phyloP scores from a whole-genome alignment of 2,888 invertebrate species.

The Stictocephala bisonia region DNA sequence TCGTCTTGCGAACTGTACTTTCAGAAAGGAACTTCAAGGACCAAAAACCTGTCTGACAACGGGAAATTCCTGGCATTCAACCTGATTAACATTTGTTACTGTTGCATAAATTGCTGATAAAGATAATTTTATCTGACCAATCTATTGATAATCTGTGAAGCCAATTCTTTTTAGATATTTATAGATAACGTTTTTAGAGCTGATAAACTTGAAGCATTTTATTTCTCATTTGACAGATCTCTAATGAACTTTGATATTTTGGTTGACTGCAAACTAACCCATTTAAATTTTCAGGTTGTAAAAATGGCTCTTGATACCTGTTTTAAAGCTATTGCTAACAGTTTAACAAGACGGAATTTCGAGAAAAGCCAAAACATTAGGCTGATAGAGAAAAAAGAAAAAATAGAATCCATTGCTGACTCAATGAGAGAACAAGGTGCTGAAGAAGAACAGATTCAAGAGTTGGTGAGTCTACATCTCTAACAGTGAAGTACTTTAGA shows the following conservation, averaged over 20 bases:
- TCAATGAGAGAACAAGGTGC: constrained; percentile 83
- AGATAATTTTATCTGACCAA: too few species aligned
- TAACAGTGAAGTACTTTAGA: constrained; percentile 7
- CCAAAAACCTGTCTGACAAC: too few species aligned
- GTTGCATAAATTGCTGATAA: too few species aligned
- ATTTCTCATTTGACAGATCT: background rate
- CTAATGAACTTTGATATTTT: too few species aligned
- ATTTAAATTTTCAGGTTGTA: constrained; percentile 68
- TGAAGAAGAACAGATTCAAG: constrained; percentile 80
- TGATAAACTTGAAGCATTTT: background rate
- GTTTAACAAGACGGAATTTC: constrained; percentile 73
- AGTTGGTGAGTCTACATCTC: constrained; percentile 70
- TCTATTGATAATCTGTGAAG: too few species aligned
- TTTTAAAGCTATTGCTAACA: constrained; percentile 78
- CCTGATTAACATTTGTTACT: too few species aligned
- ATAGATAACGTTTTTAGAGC: too few species aligned
- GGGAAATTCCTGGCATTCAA: too few species aligned
- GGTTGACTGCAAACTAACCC: too few species aligned
- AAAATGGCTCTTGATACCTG: constrained; percentile 77
- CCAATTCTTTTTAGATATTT: too few species aligned
- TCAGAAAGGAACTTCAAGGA: too few species aligned
- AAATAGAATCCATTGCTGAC: constrained; percentile 84
- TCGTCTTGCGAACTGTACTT: too few species aligned
- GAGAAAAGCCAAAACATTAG: constrained; percentile 78
- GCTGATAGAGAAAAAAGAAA: constrained; percentile 86